Percentiles rank a stretch among this genome's conserved stretches.
These are phyloP conservation scores for Zootermopsis nevadensis DNA, from an alignment of 2,888 invertebrate species.

Conservation along the genomic window DNA sequence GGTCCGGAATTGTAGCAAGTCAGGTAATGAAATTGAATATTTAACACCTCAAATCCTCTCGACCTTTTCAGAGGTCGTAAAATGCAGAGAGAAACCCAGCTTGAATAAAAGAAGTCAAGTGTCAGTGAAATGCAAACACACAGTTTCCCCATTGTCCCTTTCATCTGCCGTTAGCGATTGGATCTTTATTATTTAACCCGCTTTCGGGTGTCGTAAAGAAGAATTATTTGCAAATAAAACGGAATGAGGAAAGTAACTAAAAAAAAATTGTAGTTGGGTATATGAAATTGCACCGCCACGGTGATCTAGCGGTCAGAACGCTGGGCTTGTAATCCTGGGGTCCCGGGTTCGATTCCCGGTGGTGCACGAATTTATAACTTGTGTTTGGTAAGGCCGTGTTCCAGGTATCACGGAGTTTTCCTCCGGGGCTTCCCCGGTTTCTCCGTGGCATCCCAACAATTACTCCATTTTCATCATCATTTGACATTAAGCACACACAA, in stretches of 20 bases:
- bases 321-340: too few relatives aligned
- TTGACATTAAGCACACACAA: too few relatives aligned
- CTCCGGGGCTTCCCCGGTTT: too few relatives aligned
- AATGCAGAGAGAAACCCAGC: not conserved
- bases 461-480: too few relatives aligned
- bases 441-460: too few relatives aligned
- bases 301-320: too few relatives aligned
- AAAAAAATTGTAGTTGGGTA: not conserved
- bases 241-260: not conserved
- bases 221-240: not conserved
- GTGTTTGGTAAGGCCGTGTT: too few relatives aligned
- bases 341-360: too few relatives aligned
- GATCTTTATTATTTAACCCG: not conserved
- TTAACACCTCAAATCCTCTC: not conserved
- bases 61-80: constrained; percentile 7
- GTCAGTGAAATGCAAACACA: not conserved
- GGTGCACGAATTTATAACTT: too few relatives aligned
- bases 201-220: not conserved
- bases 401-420: too few relatives aligned
- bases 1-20: not conserved
- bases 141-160: not conserved
- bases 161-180: not conserved
- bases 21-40: not conserved
- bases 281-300: too few relatives aligned
- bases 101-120: not conserved